Conservation (phyloP, 2,113 vertebrate genomes). For the Stigmatopora argus region DNA sequence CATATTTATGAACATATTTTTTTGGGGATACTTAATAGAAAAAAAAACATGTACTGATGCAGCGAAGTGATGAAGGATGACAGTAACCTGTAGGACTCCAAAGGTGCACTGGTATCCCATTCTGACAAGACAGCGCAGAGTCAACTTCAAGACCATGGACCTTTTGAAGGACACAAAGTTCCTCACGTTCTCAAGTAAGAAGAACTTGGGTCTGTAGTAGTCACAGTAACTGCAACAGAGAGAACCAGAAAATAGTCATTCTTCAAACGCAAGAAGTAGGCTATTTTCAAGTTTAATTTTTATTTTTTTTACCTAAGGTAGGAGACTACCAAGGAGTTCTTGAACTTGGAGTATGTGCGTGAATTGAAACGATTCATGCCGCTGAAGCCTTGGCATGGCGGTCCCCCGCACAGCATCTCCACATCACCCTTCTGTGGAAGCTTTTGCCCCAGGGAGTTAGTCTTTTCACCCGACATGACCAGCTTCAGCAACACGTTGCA, state of each 20-base stretch:
- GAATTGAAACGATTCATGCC: conserved; percentile 99
- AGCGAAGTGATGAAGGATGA: background rate
- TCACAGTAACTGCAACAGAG: conserved; percentile 83
- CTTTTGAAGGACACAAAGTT: conserved; percentile 96
- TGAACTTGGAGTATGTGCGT: conserved; percentile 95
- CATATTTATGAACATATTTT: too few species aligned
- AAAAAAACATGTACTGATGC: background rate
- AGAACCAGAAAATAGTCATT: background rate
- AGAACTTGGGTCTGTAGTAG: conserved; percentile 91
- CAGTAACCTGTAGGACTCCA: conserved; percentile 84
- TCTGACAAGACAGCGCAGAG: conserved; percentile 86
- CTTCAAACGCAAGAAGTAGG: too few species aligned
- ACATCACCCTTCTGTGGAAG: conserved; percentile 93
- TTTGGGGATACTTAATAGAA: background rate
- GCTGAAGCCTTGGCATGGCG: conserved; percentile 95
- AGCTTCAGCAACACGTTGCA: conserved; percentile 91
- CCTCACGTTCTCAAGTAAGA: conserved; percentile 91
- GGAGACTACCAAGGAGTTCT: conserved; percentile 94
- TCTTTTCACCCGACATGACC: conserved; percentile 89
- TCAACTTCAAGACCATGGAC: conserved; percentile 96
- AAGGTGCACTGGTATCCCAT: conserved; percentile 99
- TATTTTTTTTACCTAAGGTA: conserved; percentile 80
- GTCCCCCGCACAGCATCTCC: conserved; percentile 92
- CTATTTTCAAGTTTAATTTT: background rate
- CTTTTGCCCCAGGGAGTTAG: conserved; percentile 83